These are phyloP conservation scores for Tyrannus savana DNA, from an alignment of 2,113 vertebrate species.

Conservation along the genomic window DNA sequence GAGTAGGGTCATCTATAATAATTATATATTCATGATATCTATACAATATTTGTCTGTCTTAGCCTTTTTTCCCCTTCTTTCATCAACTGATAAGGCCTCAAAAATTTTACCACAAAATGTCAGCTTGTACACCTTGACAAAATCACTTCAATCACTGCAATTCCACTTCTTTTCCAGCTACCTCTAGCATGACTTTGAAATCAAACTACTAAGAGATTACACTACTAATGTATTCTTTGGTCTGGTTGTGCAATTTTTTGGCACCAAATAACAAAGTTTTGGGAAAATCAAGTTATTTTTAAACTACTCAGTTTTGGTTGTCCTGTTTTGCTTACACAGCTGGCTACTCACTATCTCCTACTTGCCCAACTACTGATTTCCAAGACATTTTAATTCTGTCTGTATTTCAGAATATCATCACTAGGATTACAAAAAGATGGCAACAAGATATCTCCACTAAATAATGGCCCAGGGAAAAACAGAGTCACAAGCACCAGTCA, in stretches of 20 bases:
- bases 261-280: background rate
- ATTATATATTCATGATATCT: background rate
- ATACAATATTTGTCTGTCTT: background rate
- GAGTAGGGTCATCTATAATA: background rate
- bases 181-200: background rate
- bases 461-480: background rate
- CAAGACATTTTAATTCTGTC: background rate
- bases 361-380: background rate
- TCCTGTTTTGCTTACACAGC: background rate
- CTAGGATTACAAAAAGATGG: background rate
- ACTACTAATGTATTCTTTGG: background rate
- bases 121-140: background rate
- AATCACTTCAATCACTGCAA: background rate
- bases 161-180: background rate
- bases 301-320: background rate
- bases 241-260: background rate
- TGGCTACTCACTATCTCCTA: background rate
- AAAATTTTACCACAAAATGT: background rate
- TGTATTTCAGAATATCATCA: background rate
- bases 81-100: background rate
- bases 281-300: background rate
- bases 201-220: background rate
- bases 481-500: background rate
- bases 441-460: background rate
- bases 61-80: background rate